These are phyloP conservation scores for Pardalotus punctatus DNA, from an alignment of 2,113 vertebrate species.

Conservation along the genomic window DNA sequence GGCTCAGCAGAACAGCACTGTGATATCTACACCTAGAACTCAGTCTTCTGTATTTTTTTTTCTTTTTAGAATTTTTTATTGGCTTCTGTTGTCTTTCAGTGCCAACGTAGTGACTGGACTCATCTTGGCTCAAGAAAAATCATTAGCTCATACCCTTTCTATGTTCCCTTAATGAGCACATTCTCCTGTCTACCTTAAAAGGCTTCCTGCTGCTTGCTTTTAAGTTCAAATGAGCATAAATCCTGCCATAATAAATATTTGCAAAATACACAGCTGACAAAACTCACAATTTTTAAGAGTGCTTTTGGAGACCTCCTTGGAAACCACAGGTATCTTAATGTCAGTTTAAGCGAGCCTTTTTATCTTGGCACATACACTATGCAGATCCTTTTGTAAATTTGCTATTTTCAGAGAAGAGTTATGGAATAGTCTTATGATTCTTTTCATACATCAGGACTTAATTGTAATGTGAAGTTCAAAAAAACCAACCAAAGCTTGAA, in stretches of 20 bases:
- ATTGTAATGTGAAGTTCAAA: too few relatives aligned
- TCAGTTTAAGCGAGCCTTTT: neutral
- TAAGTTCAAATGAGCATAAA: neutral
- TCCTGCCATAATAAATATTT: neutral
- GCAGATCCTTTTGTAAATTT: neutral
- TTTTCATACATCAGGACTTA: neutral
- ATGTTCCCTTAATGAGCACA: accelerated
- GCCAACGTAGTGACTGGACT: neutral
- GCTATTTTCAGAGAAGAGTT: neutral
- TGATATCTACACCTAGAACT: neutral
- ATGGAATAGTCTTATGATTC: neutral
- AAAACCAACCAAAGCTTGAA: neutral
- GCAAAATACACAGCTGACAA: neutral
- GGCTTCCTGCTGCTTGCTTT: neutral
- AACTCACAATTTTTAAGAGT: neutral
- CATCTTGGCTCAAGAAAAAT: neutral
- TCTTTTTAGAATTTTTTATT: neutral
- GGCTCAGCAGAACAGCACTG: neutral
- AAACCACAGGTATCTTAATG: neutral
- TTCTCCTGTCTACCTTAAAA: neutral
- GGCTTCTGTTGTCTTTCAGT: neutral
- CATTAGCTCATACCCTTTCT: neutral
- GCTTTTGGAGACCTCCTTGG: neutral
- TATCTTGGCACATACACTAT: neutral
- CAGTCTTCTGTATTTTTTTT: neutral